Base-by-base conservation (phyloP, 2,113 vertebrate species). In the Haemorhous mexicanus region DNA sequence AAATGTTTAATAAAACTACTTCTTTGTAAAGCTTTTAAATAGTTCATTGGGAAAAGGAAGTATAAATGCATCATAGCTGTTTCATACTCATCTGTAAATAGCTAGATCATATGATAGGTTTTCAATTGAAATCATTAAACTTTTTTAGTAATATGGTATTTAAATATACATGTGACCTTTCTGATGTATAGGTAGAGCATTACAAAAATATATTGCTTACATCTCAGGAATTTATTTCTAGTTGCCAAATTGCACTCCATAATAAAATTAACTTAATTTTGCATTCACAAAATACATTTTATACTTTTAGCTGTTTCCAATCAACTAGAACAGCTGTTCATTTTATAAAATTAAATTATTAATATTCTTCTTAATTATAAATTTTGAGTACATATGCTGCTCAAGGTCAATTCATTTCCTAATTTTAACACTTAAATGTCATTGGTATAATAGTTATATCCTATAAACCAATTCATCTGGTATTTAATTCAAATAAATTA, bases 161-260 rank as follows among this genome's bases (percentile, higher is more conserved):
- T 97, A 95, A 95, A 94, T 84, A 91, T 89, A 94, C 90, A 87
- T 82, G 28, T 92, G 94, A 96, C 95, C 93, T 97, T 97, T 97
- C 87, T 64, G 76, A 77, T 92, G 44, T 88, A 84, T 74, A 84
- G 92, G 47, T 94, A 92, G 50, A 96, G 68, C 13, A 9, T 78
- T 96, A 90, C 93, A 92, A 92, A 96, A 97, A 97, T 95, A 95
- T 68, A 93, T 92, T 92, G 93, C 95, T 96, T 97, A 92, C 92
- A 94, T 95, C 80, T 93, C 56, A 66, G 75, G 56, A 84, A 93
- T 92, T 95, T 96, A 96, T 96, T 97, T 96, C 96, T 90, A 94
- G 88, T 90, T 94, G 58, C 76, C 77, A 96, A 96, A 94, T 93
- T 94, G 59, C 91, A 52, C 80, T 75, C 85, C 78, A 75, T 89